phyloP scores from a whole-genome alignment of 2,888 invertebrate genomes.

The Nephrotoma appendiculata region DNA sequence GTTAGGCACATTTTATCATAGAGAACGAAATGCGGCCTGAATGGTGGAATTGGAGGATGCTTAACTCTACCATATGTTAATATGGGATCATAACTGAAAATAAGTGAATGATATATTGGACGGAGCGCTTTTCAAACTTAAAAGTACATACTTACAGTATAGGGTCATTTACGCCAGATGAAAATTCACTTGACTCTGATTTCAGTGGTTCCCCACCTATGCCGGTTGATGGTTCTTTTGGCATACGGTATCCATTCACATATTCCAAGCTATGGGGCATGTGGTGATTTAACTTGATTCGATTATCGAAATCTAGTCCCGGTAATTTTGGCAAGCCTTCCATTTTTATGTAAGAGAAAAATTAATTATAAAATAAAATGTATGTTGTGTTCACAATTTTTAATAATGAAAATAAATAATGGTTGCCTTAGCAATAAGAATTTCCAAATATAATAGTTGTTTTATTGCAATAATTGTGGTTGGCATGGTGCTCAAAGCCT shows the following conservation, averaged over 20 bases:
- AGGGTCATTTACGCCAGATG: slow-evolving; percentile 24
- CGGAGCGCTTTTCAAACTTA: background rate
- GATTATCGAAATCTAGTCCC: slow-evolving; percentile 49
- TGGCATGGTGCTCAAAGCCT: background rate
- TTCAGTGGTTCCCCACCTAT: slow-evolving; percentile 45
- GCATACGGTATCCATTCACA: slow-evolving; percentile 50
- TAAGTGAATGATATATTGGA: background rate
- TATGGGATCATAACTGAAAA: slow-evolving; percentile 47
- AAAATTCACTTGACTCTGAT: slow-evolving; percentile 38
- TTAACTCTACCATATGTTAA: slow-evolving; percentile 54
- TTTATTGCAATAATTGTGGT: background rate
- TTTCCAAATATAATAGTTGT: background rate
- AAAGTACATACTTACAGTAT: slow-evolving; percentile 10
- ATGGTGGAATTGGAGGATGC: slow-evolving; percentile 40
- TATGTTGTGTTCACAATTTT: background rate
- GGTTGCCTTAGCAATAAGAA: background rate
- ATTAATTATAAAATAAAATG: background rate
- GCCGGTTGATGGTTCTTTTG: slow-evolving; percentile 39
- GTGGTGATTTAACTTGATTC: slow-evolving; percentile 45
- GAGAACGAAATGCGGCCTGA: slow-evolving; percentile 52
- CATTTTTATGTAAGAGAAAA: slow-evolving; percentile 5
- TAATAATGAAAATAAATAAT: background rate
- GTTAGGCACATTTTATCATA: slow-evolving; percentile 63
- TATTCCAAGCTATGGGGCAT: slow-evolving; percentile 46
- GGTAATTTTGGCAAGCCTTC: slow-evolving; percentile 50